Evolutionary conservation across 2,113 vertebrate genomes (phyloP), one percentile per base, ranked within the genome.

Genomic region (Bubalus kerabau): DNA sequence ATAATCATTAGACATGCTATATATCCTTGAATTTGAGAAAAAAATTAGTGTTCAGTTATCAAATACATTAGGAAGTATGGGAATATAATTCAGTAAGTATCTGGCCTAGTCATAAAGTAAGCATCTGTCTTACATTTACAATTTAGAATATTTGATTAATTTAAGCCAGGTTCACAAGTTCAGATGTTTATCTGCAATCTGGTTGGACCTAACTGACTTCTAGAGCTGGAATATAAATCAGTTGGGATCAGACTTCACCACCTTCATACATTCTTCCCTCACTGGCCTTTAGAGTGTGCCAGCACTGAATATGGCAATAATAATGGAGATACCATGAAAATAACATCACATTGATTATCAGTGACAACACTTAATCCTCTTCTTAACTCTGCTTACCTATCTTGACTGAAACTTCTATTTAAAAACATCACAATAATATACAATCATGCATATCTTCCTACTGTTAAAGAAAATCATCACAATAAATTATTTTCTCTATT

Each of bases 61-160:
- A 82, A 40, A 85, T 86, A 46, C 46, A 76, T 84, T n/a, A 96
- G 28, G n/a, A 96, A 94, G 62, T 91, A 48, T 93, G 71, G 76
- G 40, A 88, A 76, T 43, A 64, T 52, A 78, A 91, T 50, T 97
- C 54, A 89, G 19, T 82, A 76, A 83, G 62, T 21, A 85, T 91
- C 67, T 96, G 46, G 14, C 24, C 48, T 57, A 15, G 7, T 64
- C 50, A 59, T 90, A 50, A 84, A 36, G 46, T 88, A 85, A 93
- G 52, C 28, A 86, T 90, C 89, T 91, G 40, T 32, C 46, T 97
- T 91, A 86, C 11, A 30, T 64, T 93, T 91, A 80, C 9, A 67
- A 64, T 76, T 67, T 59, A 76, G 46, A 76, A 91, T 60, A 85
- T 83, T 92, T 91, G 21, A 87, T 78, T 85, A 50, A 23, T 89